Evolutionary conservation across 2,113 vertebrate genomes (phyloP).

Genomic region (Romanogobio albipinnatus): DNA sequence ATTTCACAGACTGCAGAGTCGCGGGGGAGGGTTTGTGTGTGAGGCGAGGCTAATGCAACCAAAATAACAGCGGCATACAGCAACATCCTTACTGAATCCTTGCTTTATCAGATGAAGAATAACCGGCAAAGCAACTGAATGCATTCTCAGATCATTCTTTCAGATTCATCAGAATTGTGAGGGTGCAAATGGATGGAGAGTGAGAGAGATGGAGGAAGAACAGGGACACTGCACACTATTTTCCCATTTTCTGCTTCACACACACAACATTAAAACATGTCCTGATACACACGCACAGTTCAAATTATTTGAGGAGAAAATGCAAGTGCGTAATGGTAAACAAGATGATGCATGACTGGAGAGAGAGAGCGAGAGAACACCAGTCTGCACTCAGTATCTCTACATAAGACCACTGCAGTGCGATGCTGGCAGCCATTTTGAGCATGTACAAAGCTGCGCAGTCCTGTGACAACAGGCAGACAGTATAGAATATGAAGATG

Average conservation of each 20-base stretch:
- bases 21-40: neutral
- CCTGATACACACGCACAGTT: neutral
- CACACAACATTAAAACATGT: neutral
- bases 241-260: constrained; percentile 26
- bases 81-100: neutral
- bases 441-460: neutral
- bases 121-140: neutral
- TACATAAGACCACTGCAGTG: constrained; percentile 2
- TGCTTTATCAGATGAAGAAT: neutral
- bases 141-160: neutral
- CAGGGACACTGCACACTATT: neutral
- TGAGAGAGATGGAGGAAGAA: neutral
- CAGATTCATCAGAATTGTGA: neutral
- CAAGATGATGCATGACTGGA: neutral
- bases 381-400: neutral
- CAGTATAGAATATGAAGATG: neutral
- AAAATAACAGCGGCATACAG: neutral
- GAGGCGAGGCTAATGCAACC: neutral
- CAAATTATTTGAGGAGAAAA: neutral
- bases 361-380: neutral
- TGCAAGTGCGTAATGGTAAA: neutral
- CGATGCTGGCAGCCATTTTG: constrained; percentile 25
- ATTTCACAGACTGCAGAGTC: neutral
- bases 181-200: neutral
- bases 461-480: neutral